Conservation (phyloP, 2,888 invertebrate species). For the Cryptus viduatorius region DNA sequence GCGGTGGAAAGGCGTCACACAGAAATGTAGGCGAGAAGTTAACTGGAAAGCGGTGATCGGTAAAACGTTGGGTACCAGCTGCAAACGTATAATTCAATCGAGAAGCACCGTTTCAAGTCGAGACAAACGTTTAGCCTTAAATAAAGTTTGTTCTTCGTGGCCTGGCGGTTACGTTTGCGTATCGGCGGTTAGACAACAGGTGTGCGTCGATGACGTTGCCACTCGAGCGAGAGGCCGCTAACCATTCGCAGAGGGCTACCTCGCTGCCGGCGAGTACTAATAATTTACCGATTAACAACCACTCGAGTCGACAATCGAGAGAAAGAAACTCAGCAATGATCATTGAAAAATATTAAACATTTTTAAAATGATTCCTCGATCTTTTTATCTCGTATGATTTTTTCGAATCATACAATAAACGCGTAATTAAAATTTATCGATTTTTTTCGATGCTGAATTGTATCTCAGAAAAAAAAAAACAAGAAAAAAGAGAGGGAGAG, state of each 20-base stretch:
- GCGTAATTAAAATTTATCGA: too few relatives aligned
- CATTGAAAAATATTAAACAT: not conserved
- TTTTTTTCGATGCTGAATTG: too few relatives aligned
- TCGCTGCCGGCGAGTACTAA: conserved; percentile 16
- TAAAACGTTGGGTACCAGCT: not conserved
- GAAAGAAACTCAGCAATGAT: not conserved
- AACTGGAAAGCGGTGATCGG: conserved; percentile 35
- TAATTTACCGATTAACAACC: conserved; percentile 16
- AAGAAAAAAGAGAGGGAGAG: too few relatives aligned
- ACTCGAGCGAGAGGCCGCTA: not conserved
- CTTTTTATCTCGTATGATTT: too few relatives aligned
- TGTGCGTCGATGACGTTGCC: conserved; percentile 57
- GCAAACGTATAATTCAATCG: conserved; percentile 27
- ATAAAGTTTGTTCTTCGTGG: conserved; percentile 44
- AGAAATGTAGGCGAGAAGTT: too few relatives aligned
- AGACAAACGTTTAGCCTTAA: conserved; percentile 57
- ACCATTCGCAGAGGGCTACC: not conserved
- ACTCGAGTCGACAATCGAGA: conserved; percentile 8
- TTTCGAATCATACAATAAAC: too few relatives aligned
- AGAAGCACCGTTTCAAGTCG: conserved; percentile 36
- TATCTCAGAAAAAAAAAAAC: too few relatives aligned
- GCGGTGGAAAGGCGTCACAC: too few relatives aligned
- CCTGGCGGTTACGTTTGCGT: conserved; percentile 8
- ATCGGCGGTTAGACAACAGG: conserved; percentile 53
- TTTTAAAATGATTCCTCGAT: not conserved